phyloP scores from a whole-genome alignment of 1,140 invertebrate genomes.

The Alviniconcha marisindica region DNA sequence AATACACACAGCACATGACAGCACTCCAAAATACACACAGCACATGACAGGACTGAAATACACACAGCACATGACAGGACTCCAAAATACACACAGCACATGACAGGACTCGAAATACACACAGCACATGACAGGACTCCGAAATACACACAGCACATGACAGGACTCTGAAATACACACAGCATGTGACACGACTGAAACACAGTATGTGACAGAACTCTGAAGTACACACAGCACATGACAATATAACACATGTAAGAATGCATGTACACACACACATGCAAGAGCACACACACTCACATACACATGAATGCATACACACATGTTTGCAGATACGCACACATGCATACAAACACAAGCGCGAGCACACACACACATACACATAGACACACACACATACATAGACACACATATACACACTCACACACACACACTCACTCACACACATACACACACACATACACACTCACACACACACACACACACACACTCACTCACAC shows the following conservation, averaged over 20 bases:
- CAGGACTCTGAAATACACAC: background rate
- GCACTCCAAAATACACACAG: no score
- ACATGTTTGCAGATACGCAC: background rate
- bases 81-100: no score
- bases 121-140: constrained; percentile 66
- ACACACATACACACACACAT: background rate
- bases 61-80: no score
- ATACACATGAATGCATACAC: background rate
- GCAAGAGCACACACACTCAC: background rate
- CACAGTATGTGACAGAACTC: no score
- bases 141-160: constrained; percentile 43
- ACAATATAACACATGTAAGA: no score
- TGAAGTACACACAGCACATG: no score
- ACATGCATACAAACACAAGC: background rate
- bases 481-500: background rate
- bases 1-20: no score
- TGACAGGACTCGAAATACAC: no score
- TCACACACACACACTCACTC: background rate
- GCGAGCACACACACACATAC: background rate
- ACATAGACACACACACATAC: no score
- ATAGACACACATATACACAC: background rate
- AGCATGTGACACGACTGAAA: no score
- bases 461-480: background rate
- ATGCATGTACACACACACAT: no score
- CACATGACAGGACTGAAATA: no score